Base-by-base conservation (phyloP, 2,113 vertebrate species). In the Vulpes lagopus region DNA sequence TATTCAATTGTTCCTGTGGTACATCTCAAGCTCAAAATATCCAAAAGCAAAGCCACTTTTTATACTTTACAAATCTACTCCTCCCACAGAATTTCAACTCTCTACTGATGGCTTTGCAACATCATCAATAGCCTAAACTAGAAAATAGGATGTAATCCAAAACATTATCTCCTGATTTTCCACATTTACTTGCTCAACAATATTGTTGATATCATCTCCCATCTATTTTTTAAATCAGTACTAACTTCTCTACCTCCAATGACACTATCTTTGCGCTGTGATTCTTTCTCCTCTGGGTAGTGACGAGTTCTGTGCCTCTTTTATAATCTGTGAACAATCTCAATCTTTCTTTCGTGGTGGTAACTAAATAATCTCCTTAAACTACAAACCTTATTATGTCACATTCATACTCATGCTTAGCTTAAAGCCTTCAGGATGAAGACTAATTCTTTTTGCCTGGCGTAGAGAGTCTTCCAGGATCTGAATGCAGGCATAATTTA, bases 401-500 rank as follows among this genome's bases (percentile, higher is more conserved):
- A 17, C 16, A 17, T 4, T 12, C 2, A 20, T 67, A 35, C 0
- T 17, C 7, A 38, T 7, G 10, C 17, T 1, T 32, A 60, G 5
- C 30, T 38, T 57, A 27, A 35, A 79, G 17, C 51, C 51, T 22
- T 35, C 25, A 32, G 17, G 23, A 84, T 32, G 5, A 80, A 87
- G 15, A 19, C 1, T 10, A 20, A 57, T 84, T 76, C 11, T 30
- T 76, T 65, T 38, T 60, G 3, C 17, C 2, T 80, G 51, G 10
- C 1, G 2, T 15, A 10, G 8, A 27, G 43, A 74, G 7, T 51
- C 10, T 49, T 67, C 12, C 3, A 11, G 8, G 14, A 74, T 81
- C 25, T 69, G 16, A 19, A 76, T 30, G 1, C 2, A 76, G 10
- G 32, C 4, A 43, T 53, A 69, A 49, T 1, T 19, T 16, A 53